phyloP scores from a whole-genome alignment of 2,797 vertebrate genomes.

The Heteromormyrus szaboi region DNA sequence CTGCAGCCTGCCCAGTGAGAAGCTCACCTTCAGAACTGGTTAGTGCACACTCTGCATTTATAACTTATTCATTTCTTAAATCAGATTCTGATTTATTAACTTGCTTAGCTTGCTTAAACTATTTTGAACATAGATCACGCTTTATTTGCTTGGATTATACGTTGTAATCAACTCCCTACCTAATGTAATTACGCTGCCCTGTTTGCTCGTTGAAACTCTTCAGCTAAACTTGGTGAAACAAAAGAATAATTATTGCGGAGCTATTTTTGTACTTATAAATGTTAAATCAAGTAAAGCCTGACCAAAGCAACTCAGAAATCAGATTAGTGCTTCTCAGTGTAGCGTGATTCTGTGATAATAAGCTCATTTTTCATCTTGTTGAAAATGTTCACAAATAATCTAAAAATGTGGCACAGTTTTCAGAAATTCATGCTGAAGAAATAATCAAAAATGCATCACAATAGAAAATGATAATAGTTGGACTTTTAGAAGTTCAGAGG shows the following conservation, averaged over 20 bases:
- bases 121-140: background rate
- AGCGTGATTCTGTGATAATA: background rate
- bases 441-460: background rate
- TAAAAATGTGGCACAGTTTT: background rate
- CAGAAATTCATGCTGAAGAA: background rate
- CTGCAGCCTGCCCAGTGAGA: slow-evolving; percentile 88
- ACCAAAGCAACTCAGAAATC: background rate
- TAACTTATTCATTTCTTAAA: background rate
- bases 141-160: background rate
- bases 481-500: background rate
- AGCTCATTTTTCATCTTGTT: background rate
- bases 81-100: background rate
- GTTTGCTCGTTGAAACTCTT: background rate
- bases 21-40: slow-evolving; percentile 84
- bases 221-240: background rate
- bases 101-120: background rate
- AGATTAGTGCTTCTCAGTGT: background rate
- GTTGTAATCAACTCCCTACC: background rate
- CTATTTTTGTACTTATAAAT: background rate
- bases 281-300: background rate
- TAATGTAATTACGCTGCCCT: background rate
- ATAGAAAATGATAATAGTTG: background rate
- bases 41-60: slow-evolving; percentile 40
- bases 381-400: background rate
- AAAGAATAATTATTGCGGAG: background rate